Base-by-base conservation (phyloP, 2,797 vertebrate genomes). In the Hydrolagus colliei region DNA sequence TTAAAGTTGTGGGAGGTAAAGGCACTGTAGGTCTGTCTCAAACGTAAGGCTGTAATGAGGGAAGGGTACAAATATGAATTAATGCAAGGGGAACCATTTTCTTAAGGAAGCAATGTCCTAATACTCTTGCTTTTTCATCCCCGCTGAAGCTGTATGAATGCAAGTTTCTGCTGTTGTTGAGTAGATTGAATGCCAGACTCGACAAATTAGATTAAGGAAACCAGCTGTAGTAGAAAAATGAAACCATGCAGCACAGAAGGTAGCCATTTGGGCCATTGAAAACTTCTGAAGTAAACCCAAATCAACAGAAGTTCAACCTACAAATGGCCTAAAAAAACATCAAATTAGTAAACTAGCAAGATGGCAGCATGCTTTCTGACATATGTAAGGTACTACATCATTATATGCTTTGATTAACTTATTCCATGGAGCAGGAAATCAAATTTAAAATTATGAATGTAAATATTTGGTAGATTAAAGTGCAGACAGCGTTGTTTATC, bases 341-440 rank as follows among this genome's bases (percentile, higher is more conserved):
- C 65, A 68, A 35, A 84, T 20, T 32, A 84, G 62, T 71, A 32
- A 14, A 84, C 71, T 84, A 71, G 79, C 52, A 68, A 71, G 65
- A 35, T 71, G 41, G 27, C 7, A 32, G 65, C 79, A 84, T 84
- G 62, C 79, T 12, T 84, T 52, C 35, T 41, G 63, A 76, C 41
- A 20, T 59, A 41, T 59, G n/a, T 71, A 52, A 52, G 41, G 52
- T 20, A 71, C 32, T 68, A 35, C 5, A 71, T 16, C 65, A 84
- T 63, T 84, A 63, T 52, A 84, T 84, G 79, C 62, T 84, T 84
- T 32, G 65, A 84, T 71, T 84, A 84, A 84, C 79, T 18, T 84
- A 84, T 84, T 84, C 79, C 79, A 84, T 18, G 22, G 62, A 27
- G 16, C 11, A 52, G 68, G 65, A 71, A 52, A n/a, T 41, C 18